Base-by-base conservation (phyloP, 2,888 invertebrate genomes). In the Mythimna vitellina region DNA sequence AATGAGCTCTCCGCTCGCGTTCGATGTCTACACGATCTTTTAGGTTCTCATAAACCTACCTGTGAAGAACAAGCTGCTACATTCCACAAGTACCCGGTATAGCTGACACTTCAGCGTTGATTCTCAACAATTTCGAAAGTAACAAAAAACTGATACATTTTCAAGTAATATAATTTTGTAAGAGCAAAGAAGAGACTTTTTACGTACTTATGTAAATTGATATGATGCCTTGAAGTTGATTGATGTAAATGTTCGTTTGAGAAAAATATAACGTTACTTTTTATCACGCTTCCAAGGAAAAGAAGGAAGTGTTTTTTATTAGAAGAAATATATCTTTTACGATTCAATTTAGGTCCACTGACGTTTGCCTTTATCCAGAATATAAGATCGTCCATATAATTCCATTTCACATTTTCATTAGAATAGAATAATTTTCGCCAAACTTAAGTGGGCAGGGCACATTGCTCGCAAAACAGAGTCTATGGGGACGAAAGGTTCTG, bases 161-260 rank as follows among this genome's bases (percentile, higher is more conserved):
- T 72, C 73, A 51, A 72, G 51, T 65, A 49, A 78, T 56, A 49
- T 42, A 56, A 56, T 69, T 76, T 56, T 49, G 17, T 10, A 22
- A 14, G 70, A 25, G 56, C 49, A 32, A 56, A 54, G 29, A 25
- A 74, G 46, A 61, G 29, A 46, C 20, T 54, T 70, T 76, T 25
- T 51, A n/a, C 51, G n/a, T 79, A 17, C 78, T 61, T 61, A 60
- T 79, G 46, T 73, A 76, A 73, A 61, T 79, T 51, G 32, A 42
- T 51, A 61, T 51, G 54, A 61, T 72, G 73, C 25, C 61, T 70
- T 76, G 78, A 76, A 58, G 73, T 65, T 79, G 78, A 78, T 76
- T 76, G 71, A 78, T 72, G 72, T 78, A 60, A 78, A 64, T 14
- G 22, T 76, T 60, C 64, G 22, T 54, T 46, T 65, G 73, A 56